A percentile compares a stretch with the other conserved stretches of the same genome.
Conservation (phyloP, 1,140 invertebrate species). For the Micrasema longulum region DNA sequence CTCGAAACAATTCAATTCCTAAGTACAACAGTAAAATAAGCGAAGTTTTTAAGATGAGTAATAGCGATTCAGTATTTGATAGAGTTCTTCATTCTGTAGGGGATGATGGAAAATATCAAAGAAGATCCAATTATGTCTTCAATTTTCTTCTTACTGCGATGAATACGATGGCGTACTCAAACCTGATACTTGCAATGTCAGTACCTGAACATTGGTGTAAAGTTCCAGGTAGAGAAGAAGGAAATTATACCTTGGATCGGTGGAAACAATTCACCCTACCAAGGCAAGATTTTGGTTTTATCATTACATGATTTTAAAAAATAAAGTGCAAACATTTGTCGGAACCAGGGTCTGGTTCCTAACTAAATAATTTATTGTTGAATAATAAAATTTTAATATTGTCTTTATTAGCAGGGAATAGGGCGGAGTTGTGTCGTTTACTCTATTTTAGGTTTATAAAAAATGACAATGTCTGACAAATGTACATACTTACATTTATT, state of each 20-base stretch:
- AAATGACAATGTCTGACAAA: too few relatives aligned
- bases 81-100: slow-evolving; percentile 66
- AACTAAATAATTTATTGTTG: too few relatives aligned
- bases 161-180: slow-evolving; percentile 65
- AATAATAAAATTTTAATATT: too few relatives aligned
- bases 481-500: too few relatives aligned
- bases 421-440: too few relatives aligned
- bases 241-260: slow-evolving; percentile 62
- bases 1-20: too few relatives aligned
- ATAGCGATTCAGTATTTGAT: slow-evolving; percentile 64
- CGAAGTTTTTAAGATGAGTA: slow-evolving; percentile 51
- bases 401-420: too few relatives aligned
- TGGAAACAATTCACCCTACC: slow-evolving; percentile 68
- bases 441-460: too few relatives aligned
- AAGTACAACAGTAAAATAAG: too few relatives aligned
- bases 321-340: too few relatives aligned
- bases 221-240: slow-evolving; percentile 63
- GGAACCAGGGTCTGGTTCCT: too few relatives aligned
- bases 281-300: slow-evolving; percentile 59
- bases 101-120: slow-evolving; percentile 68
- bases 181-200: slow-evolving; percentile 66
- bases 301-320: too few relatives aligned
- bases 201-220: slow-evolving; percentile 71
- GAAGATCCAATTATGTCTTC: slow-evolving; percentile 63
- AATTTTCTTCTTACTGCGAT: slow-evolving; percentile 60